These are phyloP conservation scores for Ichneumoninae sp. DNA, from an alignment of 2,888 invertebrate species.

Conservation along the genomic window DNA sequence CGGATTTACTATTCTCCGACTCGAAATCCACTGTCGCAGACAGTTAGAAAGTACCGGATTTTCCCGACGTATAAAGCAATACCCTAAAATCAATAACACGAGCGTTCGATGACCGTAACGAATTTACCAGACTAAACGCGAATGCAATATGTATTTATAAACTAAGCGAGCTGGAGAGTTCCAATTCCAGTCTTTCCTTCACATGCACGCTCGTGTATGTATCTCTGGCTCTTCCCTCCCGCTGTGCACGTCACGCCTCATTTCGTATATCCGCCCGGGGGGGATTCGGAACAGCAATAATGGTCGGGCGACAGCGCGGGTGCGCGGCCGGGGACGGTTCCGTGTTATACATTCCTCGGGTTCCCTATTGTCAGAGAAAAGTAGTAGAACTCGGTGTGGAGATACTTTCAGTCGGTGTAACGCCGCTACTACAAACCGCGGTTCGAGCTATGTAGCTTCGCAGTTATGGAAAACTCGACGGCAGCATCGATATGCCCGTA, in stretches of 20 bases:
- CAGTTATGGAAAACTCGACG: constrained; percentile 46
- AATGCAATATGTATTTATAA: not conserved
- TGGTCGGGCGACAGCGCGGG: constrained; percentile 23
- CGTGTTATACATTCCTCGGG: constrained; percentile 39
- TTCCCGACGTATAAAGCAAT: not conserved
- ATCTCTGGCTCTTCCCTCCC: constrained; percentile 13
- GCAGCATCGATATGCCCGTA: constrained; percentile 59
- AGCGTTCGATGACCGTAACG: constrained; percentile 6
- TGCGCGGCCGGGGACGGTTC: constrained; percentile 7
- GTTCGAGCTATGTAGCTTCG: not conserved
- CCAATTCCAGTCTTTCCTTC: constrained; percentile 25
- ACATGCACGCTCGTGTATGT: not conserved
- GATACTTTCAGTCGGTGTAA: constrained; percentile 15
- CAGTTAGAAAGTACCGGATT: not conserved
- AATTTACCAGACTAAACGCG: not conserved
- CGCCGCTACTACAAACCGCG: not conserved
- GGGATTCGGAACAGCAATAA: constrained; percentile 51
- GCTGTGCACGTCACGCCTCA: constrained; percentile 44
- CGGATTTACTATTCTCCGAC: not conserved
- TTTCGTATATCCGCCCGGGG: constrained; percentile 45
- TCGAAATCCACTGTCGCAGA: not conserved
- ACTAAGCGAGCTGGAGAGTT: not conserved
- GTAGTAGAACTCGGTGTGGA: constrained; percentile 15
- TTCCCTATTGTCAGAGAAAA: constrained; percentile 48
- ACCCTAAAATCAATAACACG: not conserved